Evolutionary conservation across 2,113 vertebrate species (phyloP), one percentile per base, ranked within the genome.

Genomic region (Cacatua alba): DNA sequence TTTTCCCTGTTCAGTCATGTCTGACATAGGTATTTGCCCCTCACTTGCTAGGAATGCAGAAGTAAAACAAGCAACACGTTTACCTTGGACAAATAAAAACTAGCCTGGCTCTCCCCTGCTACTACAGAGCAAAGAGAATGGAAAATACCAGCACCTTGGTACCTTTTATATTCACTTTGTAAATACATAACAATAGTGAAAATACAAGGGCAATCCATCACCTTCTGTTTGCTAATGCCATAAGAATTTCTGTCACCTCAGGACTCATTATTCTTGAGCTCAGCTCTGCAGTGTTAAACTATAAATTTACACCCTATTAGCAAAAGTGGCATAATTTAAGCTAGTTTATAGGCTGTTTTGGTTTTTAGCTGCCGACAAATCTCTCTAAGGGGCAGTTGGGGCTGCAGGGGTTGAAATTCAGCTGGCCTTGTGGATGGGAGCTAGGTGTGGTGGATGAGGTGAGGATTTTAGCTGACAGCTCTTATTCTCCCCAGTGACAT

Each of bases 11-110:
- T 63, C 1, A 0, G 53, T 84, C 44, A 3, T 17, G 46, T 14
- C 80, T 83, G 80, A 37, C 4, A 7, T 33, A 53, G 7, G 19
- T 24, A 18, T 88, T 94, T 88, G 16, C n/a, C 81, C 35, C 72
- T 71, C 0, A 0, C 7, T 64, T 44, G 21, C 43, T 79, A 67
- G 70, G 63, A 90, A 3, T 2, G 3, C 25, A 29, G 25, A 5
- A 79, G 35, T 20, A 72, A 77, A 94, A 81, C 41, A 52, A 86
- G 59, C 8, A 41, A 46, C 39, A 25, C 44, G 0, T 31, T 65
- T 11, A 26, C 71, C 28, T 21, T 17, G 53, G 33, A 5, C 68
- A 77, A 77, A 44, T 3, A 39, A 92, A 94, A 83, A 24, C 37
- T 8, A n/a, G 2, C 37, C 37, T 7, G 1, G 24, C 7, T 49